These are phyloP conservation scores for Tursiops truncatus DNA, from an alignment of 2,113 vertebrate genomes.

Conservation along the genomic window DNA sequence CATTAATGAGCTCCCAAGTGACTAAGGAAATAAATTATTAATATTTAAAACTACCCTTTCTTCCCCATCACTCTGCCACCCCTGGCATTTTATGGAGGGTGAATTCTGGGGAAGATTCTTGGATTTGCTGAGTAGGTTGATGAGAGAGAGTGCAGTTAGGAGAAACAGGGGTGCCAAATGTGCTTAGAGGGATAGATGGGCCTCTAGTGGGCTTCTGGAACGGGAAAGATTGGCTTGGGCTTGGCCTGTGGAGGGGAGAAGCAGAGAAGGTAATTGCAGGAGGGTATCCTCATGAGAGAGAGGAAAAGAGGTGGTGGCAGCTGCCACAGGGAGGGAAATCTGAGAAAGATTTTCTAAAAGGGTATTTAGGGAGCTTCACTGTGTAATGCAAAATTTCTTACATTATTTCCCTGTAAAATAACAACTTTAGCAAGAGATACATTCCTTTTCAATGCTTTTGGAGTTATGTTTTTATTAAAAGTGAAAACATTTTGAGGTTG, in stretches of 20 bases:
- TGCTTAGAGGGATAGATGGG: not conserved
- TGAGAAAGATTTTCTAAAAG: not conserved
- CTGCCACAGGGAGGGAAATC: not conserved
- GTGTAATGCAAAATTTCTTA: not conserved
- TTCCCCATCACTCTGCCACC: not conserved
- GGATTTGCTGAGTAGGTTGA: not conserved
- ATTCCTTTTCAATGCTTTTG: not conserved
- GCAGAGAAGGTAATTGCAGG: not conserved
- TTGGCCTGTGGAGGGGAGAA: not conserved
- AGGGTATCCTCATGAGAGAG: not conserved
- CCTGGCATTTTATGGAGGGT: not conserved
- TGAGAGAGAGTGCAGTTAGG: not conserved
- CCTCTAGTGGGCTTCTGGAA: not conserved
- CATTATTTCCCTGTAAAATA: not conserved
- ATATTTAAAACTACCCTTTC: not conserved
- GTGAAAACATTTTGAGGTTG: slow-evolving; percentile 9
- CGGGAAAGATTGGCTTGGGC: not conserved
- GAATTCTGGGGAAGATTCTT: not conserved
- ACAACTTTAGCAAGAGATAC: not conserved
- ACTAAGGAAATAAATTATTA: not conserved
- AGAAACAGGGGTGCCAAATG: not conserved
- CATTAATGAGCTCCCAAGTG: not conserved
- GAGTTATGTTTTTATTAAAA: slow-evolving; percentile 13
- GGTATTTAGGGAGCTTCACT: not conserved
- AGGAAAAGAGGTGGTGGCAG: not conserved